phyloP scores from a whole-genome alignment of 2,797 vertebrate genomes.

The Petrocephalus sullivani region DNA sequence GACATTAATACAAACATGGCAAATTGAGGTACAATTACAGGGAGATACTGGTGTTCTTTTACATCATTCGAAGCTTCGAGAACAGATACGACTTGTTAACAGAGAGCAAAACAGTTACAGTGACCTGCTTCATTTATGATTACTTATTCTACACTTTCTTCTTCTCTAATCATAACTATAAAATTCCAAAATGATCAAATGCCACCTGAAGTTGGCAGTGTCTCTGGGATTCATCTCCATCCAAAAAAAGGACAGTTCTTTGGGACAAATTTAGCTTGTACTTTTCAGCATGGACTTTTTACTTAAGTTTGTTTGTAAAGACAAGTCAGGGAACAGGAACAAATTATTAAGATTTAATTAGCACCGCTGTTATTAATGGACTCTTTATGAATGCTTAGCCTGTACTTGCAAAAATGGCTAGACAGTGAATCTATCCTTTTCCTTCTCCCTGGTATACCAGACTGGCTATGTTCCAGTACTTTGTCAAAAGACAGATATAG shows the following conservation, averaged over 20 bases:
- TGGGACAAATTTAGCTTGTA: neutral
- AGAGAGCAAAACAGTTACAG: neutral
- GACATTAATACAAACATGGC: conserved; percentile 20
- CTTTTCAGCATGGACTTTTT: neutral
- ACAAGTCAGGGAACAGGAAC: neutral
- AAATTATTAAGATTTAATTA: neutral
- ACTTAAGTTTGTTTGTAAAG: neutral
- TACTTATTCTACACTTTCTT: neutral
- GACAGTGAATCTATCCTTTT: neutral
- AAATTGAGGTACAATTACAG: conserved; percentile 4
- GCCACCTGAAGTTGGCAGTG: neutral
- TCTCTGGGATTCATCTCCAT: neutral
- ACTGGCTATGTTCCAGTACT: neutral
- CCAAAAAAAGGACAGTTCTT: neutral
- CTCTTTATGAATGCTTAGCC: neutral
- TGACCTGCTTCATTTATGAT: neutral
- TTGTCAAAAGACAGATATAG: neutral
- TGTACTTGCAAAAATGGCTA: neutral
- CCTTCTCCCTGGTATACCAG: neutral
- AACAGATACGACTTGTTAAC: neutral
- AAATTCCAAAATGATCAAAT: neutral
- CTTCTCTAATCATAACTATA: neutral
- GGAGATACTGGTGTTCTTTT: neutral
- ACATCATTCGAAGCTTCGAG: neutral
- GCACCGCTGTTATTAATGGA: neutral